Conservation (phyloP, 37 sponge, comb jelly and placozoan species). For the Beroe ovata region DNA sequence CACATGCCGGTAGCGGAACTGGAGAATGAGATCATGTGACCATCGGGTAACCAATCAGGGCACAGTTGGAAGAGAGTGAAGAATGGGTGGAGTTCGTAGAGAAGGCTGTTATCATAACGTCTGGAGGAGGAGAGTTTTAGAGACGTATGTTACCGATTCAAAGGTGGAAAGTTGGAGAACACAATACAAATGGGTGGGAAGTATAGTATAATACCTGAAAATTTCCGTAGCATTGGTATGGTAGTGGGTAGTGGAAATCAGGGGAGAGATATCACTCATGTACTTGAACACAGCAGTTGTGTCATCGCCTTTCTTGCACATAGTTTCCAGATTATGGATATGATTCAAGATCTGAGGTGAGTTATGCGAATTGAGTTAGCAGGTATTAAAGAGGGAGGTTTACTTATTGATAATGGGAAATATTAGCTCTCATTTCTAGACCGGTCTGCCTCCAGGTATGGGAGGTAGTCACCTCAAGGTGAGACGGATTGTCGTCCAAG, state of each 20-base stretch:
- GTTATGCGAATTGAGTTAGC: no score
- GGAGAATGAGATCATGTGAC: conserved; percentile 48
- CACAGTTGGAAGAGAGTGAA: conserved; percentile 47
- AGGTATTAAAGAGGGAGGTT: no score
- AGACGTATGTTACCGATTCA: no score
- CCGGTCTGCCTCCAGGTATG: no score
- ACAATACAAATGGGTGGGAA: no score
- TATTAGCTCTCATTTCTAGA: no score
- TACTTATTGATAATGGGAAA: no score
- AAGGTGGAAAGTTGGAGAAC: no score
- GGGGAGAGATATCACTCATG: conserved; percentile 23
- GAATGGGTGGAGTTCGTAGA: conserved; percentile 51
- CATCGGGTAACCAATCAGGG: conserved; percentile 28
- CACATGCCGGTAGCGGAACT: background rate
- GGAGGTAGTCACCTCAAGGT: conserved; percentile 34
- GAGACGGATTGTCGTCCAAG: background rate
- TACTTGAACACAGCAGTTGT: background rate
- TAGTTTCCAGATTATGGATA: conserved; percentile 29
- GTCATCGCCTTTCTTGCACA: conserved; percentile 36
- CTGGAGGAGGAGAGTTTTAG: background rate
- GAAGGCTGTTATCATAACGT: conserved; percentile 42
- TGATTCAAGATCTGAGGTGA: background rate
- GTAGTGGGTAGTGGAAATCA: background rate
- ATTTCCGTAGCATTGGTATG: conserved; percentile 49
- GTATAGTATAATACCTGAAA: no score